A percentile compares a stretch with the other conserved stretches of the same genome.
Conservation (phyloP, 1,140 invertebrate species). For the Aphidius gifuensis region DNA sequence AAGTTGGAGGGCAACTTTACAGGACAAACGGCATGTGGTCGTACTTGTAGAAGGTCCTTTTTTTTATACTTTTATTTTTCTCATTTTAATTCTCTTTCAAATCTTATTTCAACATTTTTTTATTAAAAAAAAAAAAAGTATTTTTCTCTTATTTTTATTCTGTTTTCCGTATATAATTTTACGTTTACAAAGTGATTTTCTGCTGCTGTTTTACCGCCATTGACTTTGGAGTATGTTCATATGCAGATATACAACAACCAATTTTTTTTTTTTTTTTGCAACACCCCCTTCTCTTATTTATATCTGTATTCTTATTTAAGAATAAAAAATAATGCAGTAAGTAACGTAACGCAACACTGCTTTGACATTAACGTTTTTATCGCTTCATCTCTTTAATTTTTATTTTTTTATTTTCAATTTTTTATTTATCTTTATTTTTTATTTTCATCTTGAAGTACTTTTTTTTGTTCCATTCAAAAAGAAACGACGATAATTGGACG, state of each 20-base stretch:
- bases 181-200: slow-evolving; percentile 40
- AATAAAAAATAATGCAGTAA: slow-evolving; percentile 11
- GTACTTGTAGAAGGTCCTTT: slow-evolving; percentile 7
- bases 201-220: background rate
- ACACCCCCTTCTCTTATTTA: background rate
- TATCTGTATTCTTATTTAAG: slow-evolving; percentile 10
- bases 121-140: too few relatives aligned
- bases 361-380: slow-evolving; percentile 25
- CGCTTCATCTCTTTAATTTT: slow-evolving; percentile 7
- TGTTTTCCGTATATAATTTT: slow-evolving; percentile 32
- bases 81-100: background rate
- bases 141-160: background rate
- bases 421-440: background rate
- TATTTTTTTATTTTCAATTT: background rate
- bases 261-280: background rate
- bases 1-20: background rate
- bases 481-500: slow-evolving; percentile 28
- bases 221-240: slow-evolving; percentile 5
- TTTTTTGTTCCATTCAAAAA: slow-evolving; percentile 7
- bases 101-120: background rate
- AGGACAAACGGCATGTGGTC: slow-evolving; percentile 8
- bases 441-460: slow-evolving; percentile 1
- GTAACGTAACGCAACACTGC: background rate
- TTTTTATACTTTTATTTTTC: slow-evolving; percentile 1
- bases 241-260: slow-evolving; percentile 21